phyloP scores from a whole-genome alignment of 64 coral and sea anemone species.

The Montipora efflorescens region DNA sequence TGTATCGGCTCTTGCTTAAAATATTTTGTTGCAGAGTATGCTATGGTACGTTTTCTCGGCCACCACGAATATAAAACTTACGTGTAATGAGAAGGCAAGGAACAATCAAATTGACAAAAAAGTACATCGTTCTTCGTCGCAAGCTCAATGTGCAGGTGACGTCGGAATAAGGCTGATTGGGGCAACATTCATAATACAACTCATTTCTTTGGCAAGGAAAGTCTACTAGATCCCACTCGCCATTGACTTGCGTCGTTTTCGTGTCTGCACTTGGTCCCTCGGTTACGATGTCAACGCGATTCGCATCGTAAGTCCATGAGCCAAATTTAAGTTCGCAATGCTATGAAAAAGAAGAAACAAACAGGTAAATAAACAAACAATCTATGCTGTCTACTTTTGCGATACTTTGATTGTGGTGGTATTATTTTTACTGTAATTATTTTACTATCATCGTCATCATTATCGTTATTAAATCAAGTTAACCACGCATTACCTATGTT shows the following conservation, averaged over 20 bases:
- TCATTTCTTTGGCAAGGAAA: conserved; percentile 83
- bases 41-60: no score
- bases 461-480: no score
- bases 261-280: conserved; percentile 53
- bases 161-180: conserved; percentile 74
- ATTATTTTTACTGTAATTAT: no score
- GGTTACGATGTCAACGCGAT: conserved; percentile 74
- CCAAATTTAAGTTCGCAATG: conserved; percentile 89
- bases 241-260: conserved; percentile 78
- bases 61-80: background rate
- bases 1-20: no score
- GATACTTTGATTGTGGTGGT: no score
- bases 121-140: conserved; percentile 90
- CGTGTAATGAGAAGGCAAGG: conserved; percentile 96
- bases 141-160: conserved; percentile 91
- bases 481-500: no score
- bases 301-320: conserved; percentile 97
- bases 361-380: no score
- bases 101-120: conserved; percentile 92
- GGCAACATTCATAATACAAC: conserved; percentile 84
- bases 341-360: conserved; percentile 26
- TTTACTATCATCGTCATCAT: no score
- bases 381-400: no score
- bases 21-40: no score
- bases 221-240: conserved; percentile 89